These are phyloP conservation scores for Daktulosphaira vitifoliae DNA, from an alignment of 1,140 invertebrate genomes.

Conservation along the genomic window DNA sequence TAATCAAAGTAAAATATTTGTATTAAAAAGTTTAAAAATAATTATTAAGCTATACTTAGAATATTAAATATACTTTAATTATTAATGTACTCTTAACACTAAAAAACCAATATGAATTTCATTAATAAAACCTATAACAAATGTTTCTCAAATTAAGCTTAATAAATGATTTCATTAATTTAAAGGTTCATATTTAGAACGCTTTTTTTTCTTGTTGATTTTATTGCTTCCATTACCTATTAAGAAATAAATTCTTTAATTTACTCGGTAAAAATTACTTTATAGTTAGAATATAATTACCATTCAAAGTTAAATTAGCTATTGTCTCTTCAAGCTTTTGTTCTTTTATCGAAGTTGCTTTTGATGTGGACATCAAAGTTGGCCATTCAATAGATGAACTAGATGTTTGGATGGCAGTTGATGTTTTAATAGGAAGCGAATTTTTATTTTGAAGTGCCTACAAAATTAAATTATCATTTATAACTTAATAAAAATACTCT, in stretches of 20 bases:
- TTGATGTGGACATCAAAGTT: not conserved
- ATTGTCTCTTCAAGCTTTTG: slow-evolving; percentile 10
- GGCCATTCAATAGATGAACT: slow-evolving; percentile 9
- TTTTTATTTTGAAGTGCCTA: slow-evolving; percentile 22
- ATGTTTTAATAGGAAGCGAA: not conserved
- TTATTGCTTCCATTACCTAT: not conserved
- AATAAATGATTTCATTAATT: no score
- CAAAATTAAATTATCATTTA: not conserved
- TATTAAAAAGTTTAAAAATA: no score
- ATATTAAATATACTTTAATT: no score
- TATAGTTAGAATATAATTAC: not conserved
- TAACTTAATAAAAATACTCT: no score
- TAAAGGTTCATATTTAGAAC: slow-evolving; percentile 26
- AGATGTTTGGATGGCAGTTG: not conserved
- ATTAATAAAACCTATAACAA: no score
- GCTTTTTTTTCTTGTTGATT: slow-evolving; percentile 19
- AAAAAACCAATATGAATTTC: no score
- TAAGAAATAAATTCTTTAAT: not conserved
- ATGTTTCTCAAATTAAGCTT: no score
- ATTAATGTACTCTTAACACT: no score
- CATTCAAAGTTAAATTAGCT: slow-evolving; percentile 1
- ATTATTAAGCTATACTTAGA: no score
- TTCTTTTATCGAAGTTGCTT: slow-evolving; percentile 1
- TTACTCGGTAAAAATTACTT: not conserved
- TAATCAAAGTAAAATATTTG: no score